phyloP scores from a whole-genome alignment of 2,888 invertebrate species.

The Erpobdella octoculata region DNA sequence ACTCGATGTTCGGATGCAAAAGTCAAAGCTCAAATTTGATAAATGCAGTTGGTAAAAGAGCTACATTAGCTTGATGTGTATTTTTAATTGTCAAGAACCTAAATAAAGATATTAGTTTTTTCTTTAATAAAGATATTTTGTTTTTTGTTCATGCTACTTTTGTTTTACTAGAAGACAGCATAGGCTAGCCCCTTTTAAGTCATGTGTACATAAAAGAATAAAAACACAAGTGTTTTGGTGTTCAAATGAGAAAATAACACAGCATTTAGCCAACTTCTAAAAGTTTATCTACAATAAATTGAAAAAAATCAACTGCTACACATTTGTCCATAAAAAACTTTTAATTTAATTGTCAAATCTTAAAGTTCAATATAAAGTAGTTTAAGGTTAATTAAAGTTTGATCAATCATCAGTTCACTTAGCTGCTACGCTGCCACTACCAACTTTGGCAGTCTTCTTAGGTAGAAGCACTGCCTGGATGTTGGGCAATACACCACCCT shows the following conservation, averaged over 20 bases:
- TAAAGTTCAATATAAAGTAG: too few relatives aligned
- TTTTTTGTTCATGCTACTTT: too few relatives aligned
- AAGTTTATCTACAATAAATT: not conserved
- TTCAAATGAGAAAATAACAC: not conserved
- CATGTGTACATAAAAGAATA: too few relatives aligned
- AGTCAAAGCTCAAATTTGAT: not conserved
- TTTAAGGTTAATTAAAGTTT: too few relatives aligned
- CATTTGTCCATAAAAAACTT: too few relatives aligned
- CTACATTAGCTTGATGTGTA: conserved; percentile 39
- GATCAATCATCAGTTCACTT: not conserved
- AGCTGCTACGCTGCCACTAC: not conserved
- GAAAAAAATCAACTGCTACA: not conserved
- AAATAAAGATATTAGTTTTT: too few relatives aligned
- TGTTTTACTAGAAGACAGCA: too few relatives aligned
- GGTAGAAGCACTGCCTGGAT: conserved; percentile 67
- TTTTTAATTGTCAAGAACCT: not conserved
- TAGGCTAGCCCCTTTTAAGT: too few relatives aligned
- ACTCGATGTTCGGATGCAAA: conserved; percentile 51
- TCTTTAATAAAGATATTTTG: too few relatives aligned
- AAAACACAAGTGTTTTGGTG: too few relatives aligned
- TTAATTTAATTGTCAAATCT: not conserved
- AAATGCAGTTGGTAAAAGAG: conserved; percentile 35
- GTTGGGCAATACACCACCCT: conserved; percentile 74
- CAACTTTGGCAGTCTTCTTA: conserved; percentile 58
- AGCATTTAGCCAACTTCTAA: not conserved